Evolutionary conservation across 2,113 vertebrate species (phyloP).

Genomic region (Sarotherodon lohbergeri): DNA sequence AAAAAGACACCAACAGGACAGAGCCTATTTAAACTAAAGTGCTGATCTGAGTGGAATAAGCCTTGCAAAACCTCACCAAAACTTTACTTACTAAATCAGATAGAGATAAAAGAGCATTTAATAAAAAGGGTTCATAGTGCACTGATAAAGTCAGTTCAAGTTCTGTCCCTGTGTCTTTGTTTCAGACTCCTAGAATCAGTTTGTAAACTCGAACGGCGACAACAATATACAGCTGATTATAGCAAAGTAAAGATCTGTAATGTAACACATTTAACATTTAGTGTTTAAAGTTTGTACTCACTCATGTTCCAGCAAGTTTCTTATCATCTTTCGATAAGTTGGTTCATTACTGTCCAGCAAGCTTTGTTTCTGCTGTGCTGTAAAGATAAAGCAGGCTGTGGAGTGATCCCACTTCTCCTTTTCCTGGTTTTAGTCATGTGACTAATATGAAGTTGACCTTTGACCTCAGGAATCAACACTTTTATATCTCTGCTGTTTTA

Average conservation of each 20-base stretch:
- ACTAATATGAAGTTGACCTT: constrained; percentile 42
- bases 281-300: constrained; percentile 33
- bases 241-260: neutral
- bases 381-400: neutral
- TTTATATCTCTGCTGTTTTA: neutral
- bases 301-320: neutral
- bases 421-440: constrained; percentile 62
- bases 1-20: neutral
- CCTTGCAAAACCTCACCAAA: neutral
- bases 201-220: neutral
- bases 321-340: constrained; percentile 2
- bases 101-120: neutral
- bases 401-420: neutral
- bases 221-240: neutral
- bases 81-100: neutral
- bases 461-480: constrained; percentile 1
- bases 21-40: neutral
- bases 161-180: neutral
- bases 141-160: neutral
- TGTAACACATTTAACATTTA: neutral
- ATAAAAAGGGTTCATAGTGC: neutral
- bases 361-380: neutral
- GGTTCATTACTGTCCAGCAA: neutral
- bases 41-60: neutral
- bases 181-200: neutral